phyloP scores from a whole-genome alignment of 1,140 invertebrate genomes.

The Melanaphis sacchari region DNA sequence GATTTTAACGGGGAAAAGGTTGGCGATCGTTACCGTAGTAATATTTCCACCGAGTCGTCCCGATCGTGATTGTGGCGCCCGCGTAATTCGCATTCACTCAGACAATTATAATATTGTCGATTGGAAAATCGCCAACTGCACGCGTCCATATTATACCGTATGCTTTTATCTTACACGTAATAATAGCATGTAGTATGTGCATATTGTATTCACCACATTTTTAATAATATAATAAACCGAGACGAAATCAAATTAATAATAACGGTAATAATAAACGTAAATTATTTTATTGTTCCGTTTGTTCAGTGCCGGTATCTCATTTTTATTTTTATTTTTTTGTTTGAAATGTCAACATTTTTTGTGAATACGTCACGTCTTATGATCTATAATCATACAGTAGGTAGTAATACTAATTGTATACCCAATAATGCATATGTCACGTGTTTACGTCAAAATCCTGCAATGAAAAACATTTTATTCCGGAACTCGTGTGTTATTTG shows the following conservation, averaged over 20 bases:
- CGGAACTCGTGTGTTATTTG: background rate
- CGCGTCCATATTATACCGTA: background rate
- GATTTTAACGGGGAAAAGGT: background rate
- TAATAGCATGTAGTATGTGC: background rate
- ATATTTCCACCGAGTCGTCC: background rate
- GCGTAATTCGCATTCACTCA: background rate
- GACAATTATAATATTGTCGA: background rate
- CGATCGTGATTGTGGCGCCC: background rate
- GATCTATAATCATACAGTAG: background rate
- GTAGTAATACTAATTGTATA: no score
- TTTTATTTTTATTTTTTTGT: background rate
- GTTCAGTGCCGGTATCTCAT: background rate
- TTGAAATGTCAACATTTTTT: background rate
- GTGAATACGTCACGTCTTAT: background rate
- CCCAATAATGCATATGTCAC: background rate
- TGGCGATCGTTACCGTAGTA: background rate
- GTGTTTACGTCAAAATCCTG: background rate
- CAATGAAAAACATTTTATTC: background rate
- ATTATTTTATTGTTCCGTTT: background rate
- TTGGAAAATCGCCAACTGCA: background rate
- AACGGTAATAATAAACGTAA: background rate
- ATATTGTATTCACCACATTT: background rate
- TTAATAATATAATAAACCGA: background rate
- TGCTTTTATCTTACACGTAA: no score
- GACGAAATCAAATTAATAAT: background rate